A percentile compares a stretch with the other conserved stretches of the same genome.
These are phyloP conservation scores for Polia nebulosa DNA, from an alignment of 2,888 invertebrate genomes.

Conservation along the genomic window DNA sequence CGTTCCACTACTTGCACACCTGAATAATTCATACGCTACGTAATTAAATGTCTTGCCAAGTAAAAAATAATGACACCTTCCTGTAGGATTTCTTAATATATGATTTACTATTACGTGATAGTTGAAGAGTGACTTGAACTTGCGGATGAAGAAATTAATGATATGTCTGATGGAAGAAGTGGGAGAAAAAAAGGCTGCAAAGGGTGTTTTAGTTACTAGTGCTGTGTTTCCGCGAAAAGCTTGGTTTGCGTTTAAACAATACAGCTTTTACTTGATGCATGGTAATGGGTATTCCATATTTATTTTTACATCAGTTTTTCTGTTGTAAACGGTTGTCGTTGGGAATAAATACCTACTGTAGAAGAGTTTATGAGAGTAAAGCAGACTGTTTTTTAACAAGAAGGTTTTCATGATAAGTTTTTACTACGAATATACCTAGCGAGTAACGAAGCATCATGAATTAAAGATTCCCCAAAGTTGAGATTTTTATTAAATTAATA, in stretches of 20 bases:
- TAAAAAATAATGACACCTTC: slow-evolving; percentile 86
- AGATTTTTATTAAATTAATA: not conserved
- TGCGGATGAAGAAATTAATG: slow-evolving; percentile 44
- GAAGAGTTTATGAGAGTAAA: not conserved
- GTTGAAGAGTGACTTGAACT: slow-evolving; percentile 36
- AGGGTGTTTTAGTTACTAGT: slow-evolving; percentile 34
- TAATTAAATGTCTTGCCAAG: slow-evolving; percentile 87
- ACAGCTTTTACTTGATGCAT: not conserved
- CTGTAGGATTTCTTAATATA: slow-evolving; percentile 79
- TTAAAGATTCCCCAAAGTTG: not conserved
- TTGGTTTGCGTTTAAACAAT: not conserved
- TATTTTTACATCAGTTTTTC: slow-evolving; percentile 11
- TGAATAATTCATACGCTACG: slow-evolving; percentile 87
- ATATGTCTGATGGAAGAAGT: slow-evolving; percentile 24
- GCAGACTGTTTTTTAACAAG: not conserved
- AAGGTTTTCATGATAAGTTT: not conserved
- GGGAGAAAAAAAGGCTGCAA: slow-evolving; percentile 6
- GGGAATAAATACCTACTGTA: not conserved
- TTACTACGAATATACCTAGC: not conserved
- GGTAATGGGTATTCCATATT: slow-evolving; percentile 15
- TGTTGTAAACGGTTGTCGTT: not conserved
- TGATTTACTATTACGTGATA: slow-evolving; percentile 52
- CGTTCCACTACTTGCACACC: slow-evolving; percentile 82
- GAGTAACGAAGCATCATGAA: not conserved
- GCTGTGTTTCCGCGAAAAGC: slow-evolving; percentile 31